Evolutionary conservation across 2,113 vertebrate species (phyloP).

Genomic region (Hassar affinis): DNA sequence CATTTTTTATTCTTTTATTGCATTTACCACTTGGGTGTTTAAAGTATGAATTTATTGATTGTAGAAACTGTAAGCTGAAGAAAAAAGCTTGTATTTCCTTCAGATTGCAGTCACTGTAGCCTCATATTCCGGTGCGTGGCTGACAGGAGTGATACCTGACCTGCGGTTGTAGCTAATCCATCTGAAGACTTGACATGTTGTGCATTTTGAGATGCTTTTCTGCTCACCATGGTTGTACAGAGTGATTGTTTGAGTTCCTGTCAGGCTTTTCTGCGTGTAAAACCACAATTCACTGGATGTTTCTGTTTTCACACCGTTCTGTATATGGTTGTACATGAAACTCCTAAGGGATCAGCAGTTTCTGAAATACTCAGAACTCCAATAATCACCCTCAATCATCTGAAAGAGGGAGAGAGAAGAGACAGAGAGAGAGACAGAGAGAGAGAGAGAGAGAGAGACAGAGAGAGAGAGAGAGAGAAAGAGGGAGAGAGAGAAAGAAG

Average conservation of each 20-base stretch:
- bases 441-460: too few relatives aligned
- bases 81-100: not conserved
- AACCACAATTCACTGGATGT: not conserved
- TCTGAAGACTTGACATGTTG: not conserved
- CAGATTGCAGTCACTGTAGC: too few relatives aligned
- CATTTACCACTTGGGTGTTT: not conserved
- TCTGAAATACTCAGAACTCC: not conserved
- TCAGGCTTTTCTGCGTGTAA: not conserved
- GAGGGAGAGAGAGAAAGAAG: too few relatives aligned
- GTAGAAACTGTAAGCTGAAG: not conserved
- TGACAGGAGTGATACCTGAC: not conserved
- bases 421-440: too few relatives aligned
- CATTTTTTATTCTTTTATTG: not conserved
- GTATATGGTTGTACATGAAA: not conserved
- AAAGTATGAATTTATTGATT: not conserved
- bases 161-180: not conserved
- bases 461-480: too few relatives aligned
- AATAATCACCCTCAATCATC: not conserved
- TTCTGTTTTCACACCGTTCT: not conserved
- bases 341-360: not conserved
- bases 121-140: not conserved
- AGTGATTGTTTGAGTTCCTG: slow-evolving; percentile 1
- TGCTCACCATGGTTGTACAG: not conserved
- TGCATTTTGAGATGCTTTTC: not conserved
- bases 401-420: too few relatives aligned